These are phyloP conservation scores for Misgurnus anguillicaudatus DNA, from an alignment of 2,113 vertebrate genomes.

Conservation along the genomic window DNA sequence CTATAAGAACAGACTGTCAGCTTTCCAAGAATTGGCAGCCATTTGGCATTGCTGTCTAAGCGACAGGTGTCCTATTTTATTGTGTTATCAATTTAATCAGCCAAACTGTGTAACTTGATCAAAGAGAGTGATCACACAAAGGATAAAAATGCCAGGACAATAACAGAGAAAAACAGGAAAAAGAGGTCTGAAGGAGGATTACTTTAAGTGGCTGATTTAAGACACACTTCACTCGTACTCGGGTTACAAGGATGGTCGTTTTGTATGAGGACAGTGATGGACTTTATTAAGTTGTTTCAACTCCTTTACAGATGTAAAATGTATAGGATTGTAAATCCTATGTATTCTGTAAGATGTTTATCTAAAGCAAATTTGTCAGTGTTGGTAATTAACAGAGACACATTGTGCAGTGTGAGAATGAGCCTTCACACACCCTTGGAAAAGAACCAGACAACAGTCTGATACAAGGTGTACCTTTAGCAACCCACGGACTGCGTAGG, in stretches of 20 bases:
- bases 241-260: conserved; percentile 4
- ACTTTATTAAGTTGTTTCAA: neutral
- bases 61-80: neutral
- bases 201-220: neutral
- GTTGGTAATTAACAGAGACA: neutral
- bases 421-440: conserved; percentile 26
- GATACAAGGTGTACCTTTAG: conserved; percentile 17
- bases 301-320: neutral
- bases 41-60: neutral
- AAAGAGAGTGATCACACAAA: neutral
- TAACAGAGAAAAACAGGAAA: neutral
- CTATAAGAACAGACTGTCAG: neutral
- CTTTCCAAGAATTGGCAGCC: neutral
- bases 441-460: neutral
- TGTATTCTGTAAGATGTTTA: neutral
- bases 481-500: neutral
- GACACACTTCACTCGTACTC: neutral
- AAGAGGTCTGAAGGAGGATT: neutral
- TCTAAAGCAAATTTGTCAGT: neutral
- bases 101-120: neutral
- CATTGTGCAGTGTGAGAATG: neutral
- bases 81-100: neutral
- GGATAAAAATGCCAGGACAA: neutral
- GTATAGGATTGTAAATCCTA: too few relatives aligned
- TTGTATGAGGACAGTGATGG: neutral